Conservation (phyloP, 2,113 vertebrate genomes). For the Mola mola region DNA sequence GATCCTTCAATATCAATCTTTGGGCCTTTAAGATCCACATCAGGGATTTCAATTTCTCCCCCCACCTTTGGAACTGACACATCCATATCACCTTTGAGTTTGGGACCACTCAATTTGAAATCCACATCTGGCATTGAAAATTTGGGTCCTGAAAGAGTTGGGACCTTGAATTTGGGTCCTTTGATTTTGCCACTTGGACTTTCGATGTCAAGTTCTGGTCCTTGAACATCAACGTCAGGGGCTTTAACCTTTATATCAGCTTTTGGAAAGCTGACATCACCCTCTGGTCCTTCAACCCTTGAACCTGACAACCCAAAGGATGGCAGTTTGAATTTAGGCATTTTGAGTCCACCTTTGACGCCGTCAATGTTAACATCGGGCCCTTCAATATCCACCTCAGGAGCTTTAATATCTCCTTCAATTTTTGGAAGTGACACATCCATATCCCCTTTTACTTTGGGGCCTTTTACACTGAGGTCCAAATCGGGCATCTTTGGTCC, state of each 20-base stretch:
- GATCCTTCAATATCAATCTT: conserved; percentile 1
- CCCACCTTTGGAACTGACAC: conserved; percentile 28
- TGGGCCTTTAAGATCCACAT: conserved; percentile 60
- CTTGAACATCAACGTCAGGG: conserved; percentile 22
- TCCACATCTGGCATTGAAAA: background rate
- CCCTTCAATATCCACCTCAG: conserved; percentile 21
- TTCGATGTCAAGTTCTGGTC: conserved; percentile 3
- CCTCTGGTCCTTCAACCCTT: conserved; percentile 8
- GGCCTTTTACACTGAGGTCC: too few species aligned
- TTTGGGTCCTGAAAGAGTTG: conserved; percentile 18
- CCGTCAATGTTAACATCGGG: conserved; percentile 56
- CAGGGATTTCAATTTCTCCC: too few species aligned
- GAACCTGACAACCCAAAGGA: conserved; percentile 20
- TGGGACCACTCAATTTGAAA: background rate
- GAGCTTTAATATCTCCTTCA: conserved; percentile 9
- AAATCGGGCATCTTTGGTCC: too few species aligned
- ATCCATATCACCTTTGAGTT: conserved; percentile 3
- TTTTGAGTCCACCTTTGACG: conserved; percentile 15
- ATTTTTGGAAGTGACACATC: too few species aligned
- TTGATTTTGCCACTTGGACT: conserved; percentile 6
- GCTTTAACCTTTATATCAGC: conserved; percentile 19
- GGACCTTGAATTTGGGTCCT: conserved; percentile 64
- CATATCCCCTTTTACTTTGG: too few species aligned
- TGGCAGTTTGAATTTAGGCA: conserved; percentile 33
- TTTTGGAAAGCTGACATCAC: conserved; percentile 19